A percentile compares a stretch with the other conserved stretches of the same genome.
These are phyloP conservation scores for Valencia hispanica DNA, from an alignment of 2,797 vertebrate species.

Conservation along the genomic window DNA sequence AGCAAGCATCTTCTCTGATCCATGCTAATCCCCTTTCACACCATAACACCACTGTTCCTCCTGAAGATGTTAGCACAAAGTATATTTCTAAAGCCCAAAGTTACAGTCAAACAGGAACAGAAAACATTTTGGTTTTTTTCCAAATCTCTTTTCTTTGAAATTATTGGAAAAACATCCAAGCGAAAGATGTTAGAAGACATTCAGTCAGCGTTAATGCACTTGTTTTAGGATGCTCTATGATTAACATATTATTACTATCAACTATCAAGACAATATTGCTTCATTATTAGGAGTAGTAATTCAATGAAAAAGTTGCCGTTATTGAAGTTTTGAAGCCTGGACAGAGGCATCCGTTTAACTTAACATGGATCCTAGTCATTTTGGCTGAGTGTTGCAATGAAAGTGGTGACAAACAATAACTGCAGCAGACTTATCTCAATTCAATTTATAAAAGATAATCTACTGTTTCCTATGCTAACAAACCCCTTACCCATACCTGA, in stretches of 20 bases:
- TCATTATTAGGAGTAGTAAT: too few species aligned
- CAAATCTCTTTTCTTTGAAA: not conserved
- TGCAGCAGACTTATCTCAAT: too few species aligned
- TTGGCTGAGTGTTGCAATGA: too few species aligned
- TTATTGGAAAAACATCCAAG: not conserved
- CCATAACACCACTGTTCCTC: slow-evolving; percentile 11
- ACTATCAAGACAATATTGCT: not conserved
- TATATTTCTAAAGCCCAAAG: slow-evolving; percentile 6
- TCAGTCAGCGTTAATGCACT: not conserved
- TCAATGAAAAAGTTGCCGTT: too few species aligned
- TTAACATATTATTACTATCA: not conserved
- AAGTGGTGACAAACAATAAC: too few species aligned
- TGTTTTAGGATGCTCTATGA: not conserved
- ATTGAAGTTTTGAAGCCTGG: too few species aligned
- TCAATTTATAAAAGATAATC: too few species aligned
- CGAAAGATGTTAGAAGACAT: not conserved
- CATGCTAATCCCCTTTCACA: slow-evolving; percentile 34
- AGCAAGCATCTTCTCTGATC: slow-evolving; percentile 56
- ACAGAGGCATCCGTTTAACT: too few species aligned
- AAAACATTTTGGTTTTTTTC: not conserved
- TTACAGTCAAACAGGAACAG: slow-evolving; percentile 2
- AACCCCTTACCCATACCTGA: too few species aligned
- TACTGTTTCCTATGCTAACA: too few species aligned
- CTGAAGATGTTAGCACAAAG: slow-evolving; percentile 22
- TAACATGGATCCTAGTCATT: too few species aligned